A percentile compares a stretch with the other conserved stretches of the same genome.
Conservation (phyloP, 2,113 vertebrate genomes). For the Microtus oregoni region DNA sequence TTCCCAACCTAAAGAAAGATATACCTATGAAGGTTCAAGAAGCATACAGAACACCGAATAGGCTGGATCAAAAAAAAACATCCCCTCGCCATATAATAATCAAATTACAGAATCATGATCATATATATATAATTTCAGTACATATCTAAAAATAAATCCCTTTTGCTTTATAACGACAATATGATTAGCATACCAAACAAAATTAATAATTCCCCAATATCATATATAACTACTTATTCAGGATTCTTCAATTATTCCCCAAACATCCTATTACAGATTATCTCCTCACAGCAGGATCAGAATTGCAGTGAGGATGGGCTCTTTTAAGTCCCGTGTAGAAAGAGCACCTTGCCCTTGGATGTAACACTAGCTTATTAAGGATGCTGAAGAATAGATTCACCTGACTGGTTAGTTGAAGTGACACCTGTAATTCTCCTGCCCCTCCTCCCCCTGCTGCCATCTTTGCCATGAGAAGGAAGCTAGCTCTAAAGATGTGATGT, state of each 20-base stretch:
- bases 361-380: constrained; percentile 7
- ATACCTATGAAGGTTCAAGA: no score
- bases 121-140: neutral
- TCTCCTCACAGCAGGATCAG: constrained; percentile 27
- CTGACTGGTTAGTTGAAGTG: neutral
- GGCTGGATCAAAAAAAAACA: no score
- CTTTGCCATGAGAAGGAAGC: constrained; percentile 1
- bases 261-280: neutral
- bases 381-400: neutral
- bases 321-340: constrained; percentile 10
- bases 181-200: constrained; percentile 17
- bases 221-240: neutral
- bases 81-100: no score
- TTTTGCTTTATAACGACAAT: neutral
- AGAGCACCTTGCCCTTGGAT: neutral
- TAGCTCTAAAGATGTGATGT: constrained; percentile 3
- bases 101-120: neutral
- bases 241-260: constrained; percentile 27
- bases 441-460: neutral
- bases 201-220: constrained; percentile 34
- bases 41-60: no score
- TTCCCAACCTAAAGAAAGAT: no score
- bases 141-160: constrained; percentile 26
- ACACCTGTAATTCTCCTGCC: neutral
- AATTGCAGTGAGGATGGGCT: constrained; percentile 29